These are phyloP conservation scores for Shargacucullia verbasci DNA, from an alignment of 2,888 invertebrate genomes.

Conservation along the genomic window DNA sequence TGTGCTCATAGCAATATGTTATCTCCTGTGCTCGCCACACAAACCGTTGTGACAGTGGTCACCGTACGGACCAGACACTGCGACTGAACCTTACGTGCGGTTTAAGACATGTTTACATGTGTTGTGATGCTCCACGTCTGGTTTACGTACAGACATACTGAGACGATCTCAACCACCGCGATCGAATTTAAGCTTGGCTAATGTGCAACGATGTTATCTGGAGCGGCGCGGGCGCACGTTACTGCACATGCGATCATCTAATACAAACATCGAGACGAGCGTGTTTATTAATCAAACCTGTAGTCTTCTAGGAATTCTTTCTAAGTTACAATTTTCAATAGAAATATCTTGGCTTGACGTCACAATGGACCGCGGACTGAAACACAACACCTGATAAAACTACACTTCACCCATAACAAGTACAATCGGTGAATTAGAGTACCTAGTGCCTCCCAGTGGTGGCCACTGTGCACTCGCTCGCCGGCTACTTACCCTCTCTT, in stretches of 20 bases:
- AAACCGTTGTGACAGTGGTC: constrained; percentile 6
- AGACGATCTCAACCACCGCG: neutral
- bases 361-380: constrained; percentile 35
- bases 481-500: too few species aligned
- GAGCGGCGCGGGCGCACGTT: neutral
- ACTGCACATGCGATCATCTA: constrained; percentile 8
- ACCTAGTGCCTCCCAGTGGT: neutral
- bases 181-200: neutral
- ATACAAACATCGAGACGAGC: constrained; percentile 30
- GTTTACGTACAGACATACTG: too few species aligned
- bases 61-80: neutral
- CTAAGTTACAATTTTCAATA: constrained; percentile 40
- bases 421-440: constrained; percentile 6
- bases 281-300: constrained; percentile 45
- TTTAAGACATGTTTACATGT: too few species aligned
- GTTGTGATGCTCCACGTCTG: too few species aligned
- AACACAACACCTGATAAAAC: constrained; percentile 44
- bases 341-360: constrained; percentile 33
- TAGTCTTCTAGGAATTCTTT: constrained; percentile 34
- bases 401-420: constrained; percentile 17
- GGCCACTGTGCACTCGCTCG: too few species aligned
- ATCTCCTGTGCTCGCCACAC: neutral
- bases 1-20: constrained; percentile 4
- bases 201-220: neutral
- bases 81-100: too few species aligned